These are phyloP conservation scores for Bruchidius siliquastri DNA, from an alignment of 2,888 invertebrate genomes.

Conservation along the genomic window DNA sequence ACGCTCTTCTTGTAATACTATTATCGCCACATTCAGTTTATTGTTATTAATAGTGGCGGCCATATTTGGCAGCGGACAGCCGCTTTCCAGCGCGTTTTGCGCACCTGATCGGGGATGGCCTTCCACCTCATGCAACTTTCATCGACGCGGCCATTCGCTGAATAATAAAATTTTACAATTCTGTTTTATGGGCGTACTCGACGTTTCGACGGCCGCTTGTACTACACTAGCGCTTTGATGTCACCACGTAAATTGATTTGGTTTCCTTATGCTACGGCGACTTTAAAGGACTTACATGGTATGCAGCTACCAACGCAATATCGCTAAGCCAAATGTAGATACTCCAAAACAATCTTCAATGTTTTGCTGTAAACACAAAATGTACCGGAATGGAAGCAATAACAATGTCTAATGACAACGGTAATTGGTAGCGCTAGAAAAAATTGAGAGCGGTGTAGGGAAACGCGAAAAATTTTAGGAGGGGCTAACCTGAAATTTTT, in stretches of 20 bases:
- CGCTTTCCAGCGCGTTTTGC: slow-evolving; percentile 44
- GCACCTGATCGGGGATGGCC: slow-evolving; percentile 46
- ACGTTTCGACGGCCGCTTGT: slow-evolving; percentile 35
- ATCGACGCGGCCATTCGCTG: slow-evolving; percentile 35
- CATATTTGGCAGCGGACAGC: slow-evolving; percentile 45
- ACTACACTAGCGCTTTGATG: slow-evolving; percentile 31
- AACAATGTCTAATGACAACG: too few species aligned
- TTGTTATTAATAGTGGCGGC: slow-evolving; percentile 49
- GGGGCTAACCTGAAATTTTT: too few species aligned
- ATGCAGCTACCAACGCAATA: too few species aligned
- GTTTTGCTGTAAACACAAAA: too few species aligned
- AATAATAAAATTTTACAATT: slow-evolving; percentile 46
- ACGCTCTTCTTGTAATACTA: slow-evolving; percentile 45
- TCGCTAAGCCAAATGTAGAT: background rate
- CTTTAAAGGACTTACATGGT: background rate
- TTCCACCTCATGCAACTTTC: slow-evolving; percentile 41
- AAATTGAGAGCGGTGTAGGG: too few species aligned
- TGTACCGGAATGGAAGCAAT: too few species aligned
- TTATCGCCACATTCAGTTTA: slow-evolving; percentile 51
- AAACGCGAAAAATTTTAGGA: too few species aligned
- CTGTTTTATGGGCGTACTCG: slow-evolving; percentile 39
- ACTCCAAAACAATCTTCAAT: background rate
- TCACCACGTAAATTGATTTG: slow-evolving; percentile 31
- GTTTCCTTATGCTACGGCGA: slow-evolving; percentile 15
- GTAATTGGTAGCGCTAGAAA: too few species aligned